Conservation (phyloP, 2,797 vertebrate species). For the Enoplosus armatus region DNA sequence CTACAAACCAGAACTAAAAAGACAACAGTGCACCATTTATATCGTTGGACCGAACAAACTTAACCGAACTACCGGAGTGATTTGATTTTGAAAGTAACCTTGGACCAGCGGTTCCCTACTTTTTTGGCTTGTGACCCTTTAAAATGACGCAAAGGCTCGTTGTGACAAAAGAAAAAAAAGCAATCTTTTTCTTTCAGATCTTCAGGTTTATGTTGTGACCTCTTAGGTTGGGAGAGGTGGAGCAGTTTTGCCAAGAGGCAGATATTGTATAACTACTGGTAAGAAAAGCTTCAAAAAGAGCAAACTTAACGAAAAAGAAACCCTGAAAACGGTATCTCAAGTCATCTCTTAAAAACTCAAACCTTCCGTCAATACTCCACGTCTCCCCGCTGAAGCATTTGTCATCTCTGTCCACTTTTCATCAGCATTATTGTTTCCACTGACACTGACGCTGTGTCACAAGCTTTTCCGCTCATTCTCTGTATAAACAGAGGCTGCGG, state of each 20-base stretch:
- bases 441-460: not conserved
- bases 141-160: not conserved
- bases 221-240: too few relatives aligned
- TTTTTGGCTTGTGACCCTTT: not conserved
- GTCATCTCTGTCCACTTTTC: conserved; percentile 5
- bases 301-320: not conserved
- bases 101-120: not conserved
- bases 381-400: not conserved
- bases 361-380: not conserved
- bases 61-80: not conserved
- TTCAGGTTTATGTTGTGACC: not conserved
- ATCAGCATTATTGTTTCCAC: conserved; percentile 6
- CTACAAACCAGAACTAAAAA: not conserved
- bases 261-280: not conserved
- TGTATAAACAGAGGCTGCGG: conserved; percentile 23
- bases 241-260: not conserved
- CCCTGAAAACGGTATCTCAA: not conserved
- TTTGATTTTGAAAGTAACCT: not conserved
- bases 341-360: not conserved
- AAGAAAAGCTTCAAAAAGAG: not conserved
- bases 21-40: not conserved
- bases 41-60: too few relatives aligned
- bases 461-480: conserved; percentile 24
- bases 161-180: not conserved
- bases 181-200: not conserved